These are phyloP conservation scores for Glaucomys volans DNA, from an alignment of 2,113 vertebrate species.

Conservation along the genomic window DNA sequence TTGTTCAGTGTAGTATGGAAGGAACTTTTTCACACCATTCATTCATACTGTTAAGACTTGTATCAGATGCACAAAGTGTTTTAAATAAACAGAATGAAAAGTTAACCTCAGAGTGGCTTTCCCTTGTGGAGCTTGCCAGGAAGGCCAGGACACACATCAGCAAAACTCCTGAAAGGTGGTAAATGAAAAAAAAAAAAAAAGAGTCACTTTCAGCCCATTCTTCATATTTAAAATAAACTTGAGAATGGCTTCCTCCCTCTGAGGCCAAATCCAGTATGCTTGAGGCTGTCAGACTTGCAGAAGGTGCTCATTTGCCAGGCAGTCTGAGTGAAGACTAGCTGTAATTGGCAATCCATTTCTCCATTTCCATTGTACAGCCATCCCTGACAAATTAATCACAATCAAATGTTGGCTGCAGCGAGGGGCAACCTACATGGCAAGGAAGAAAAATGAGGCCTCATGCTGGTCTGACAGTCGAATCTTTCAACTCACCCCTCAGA, in stretches of 20 bases:
- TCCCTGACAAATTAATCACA: slow-evolving; percentile 94
- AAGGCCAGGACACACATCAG: slow-evolving; percentile 52
- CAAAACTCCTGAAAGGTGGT: slow-evolving; percentile 62
- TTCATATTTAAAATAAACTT: slow-evolving; percentile 81
- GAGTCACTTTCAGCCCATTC: slow-evolving; percentile 63
- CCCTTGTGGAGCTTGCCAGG: slow-evolving; percentile 45
- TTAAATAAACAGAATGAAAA: slow-evolving; percentile 70
- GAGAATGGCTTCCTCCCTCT: slow-evolving; percentile 68
- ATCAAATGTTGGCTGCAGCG: slow-evolving; percentile 85
- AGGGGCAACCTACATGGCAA: slow-evolving; percentile 83
- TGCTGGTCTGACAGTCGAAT: slow-evolving; percentile 93
- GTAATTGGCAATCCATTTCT: slow-evolving; percentile 94
- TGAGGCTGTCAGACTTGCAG: slow-evolving; percentile 78
- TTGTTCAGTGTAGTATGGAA: slow-evolving; percentile 45
- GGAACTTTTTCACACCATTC: slow-evolving; percentile 62
- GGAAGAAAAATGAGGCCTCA: slow-evolving; percentile 97
- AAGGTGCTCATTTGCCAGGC: slow-evolving; percentile 79
- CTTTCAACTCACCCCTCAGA: slow-evolving; percentile 92
- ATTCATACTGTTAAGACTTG: slow-evolving; percentile 59
- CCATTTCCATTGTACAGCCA: slow-evolving; percentile 92
- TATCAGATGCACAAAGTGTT: slow-evolving; percentile 62
- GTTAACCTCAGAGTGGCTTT: slow-evolving; percentile 64
- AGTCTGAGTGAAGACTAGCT: slow-evolving; percentile 88
- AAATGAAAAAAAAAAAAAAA: not conserved
- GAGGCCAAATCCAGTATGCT: slow-evolving; percentile 70